These are phyloP conservation scores for Oceanodroma tethys DNA, from an alignment of 2,113 vertebrate genomes.

Conservation along the genomic window DNA sequence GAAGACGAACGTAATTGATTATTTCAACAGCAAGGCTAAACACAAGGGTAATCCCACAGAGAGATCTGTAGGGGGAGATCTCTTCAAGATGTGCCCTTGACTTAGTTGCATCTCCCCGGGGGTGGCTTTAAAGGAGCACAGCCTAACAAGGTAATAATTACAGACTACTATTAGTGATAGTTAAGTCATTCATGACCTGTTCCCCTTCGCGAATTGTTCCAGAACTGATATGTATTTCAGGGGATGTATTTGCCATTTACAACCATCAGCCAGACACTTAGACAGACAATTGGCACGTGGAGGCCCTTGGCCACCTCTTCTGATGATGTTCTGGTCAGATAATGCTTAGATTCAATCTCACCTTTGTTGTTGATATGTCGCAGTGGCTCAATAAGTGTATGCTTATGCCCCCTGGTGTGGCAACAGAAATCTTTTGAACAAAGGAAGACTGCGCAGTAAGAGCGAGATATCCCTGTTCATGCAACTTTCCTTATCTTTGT, in stretches of 20 bases:
- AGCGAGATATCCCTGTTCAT: not conserved
- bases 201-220: not conserved
- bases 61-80: not conserved
- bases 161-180: not conserved
- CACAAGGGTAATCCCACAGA: not conserved
- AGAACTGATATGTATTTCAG: not conserved
- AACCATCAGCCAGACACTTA: not conserved
- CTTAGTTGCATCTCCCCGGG: not conserved
- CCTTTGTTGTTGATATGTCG: not conserved
- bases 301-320: not conserved
- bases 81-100: conserved; percentile 39
- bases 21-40: conserved; percentile 46
- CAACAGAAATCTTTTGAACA: not conserved
- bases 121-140: not conserved
- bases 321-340: not conserved
- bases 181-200: conserved; percentile 1
- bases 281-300: not conserved
- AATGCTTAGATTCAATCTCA: not conserved
- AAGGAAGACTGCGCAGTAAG: not conserved
- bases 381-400: not conserved
- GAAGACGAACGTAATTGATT: conserved; percentile 54
- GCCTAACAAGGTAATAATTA: conserved; percentile 21
- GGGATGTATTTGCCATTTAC: not conserved
- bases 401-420: not conserved
- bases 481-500: not conserved